Evolutionary conservation across 2,888 invertebrate species (phyloP).

Genomic region (Amblyteles armatorius): DNA sequence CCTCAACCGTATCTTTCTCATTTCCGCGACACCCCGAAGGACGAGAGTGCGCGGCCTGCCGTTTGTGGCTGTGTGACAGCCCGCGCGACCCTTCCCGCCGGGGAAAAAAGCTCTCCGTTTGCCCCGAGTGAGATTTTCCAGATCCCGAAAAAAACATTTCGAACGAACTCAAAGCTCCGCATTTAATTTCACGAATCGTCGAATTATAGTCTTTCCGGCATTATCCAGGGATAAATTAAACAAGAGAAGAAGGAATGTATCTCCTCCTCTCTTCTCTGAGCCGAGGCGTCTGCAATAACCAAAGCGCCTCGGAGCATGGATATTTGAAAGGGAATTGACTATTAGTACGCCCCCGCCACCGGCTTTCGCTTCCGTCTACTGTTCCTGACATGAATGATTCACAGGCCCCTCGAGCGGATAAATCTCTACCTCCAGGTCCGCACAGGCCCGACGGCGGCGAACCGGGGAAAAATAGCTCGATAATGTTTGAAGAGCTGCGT

Average conservation of each 20-base stretch:
- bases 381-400: conserved; percentile 51
- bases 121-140: not conserved
- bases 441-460: not conserved
- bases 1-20: conserved; percentile 10
- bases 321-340: conserved; percentile 43
- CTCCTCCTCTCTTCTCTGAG: not conserved
- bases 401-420: conserved; percentile 28
- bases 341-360: not conserved
- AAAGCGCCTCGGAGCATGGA: conserved; percentile 1
- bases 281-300: conserved; percentile 12
- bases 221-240: not conserved
- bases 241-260: not conserved
- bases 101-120: not conserved
- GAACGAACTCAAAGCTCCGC: conserved; percentile 2
- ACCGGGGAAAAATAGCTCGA: not conserved
- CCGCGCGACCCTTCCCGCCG: not conserved
- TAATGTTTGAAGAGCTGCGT: not conserved
- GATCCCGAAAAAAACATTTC: conserved; percentile 8
- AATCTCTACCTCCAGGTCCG: conserved; percentile 16
- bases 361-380: conserved; percentile 1
- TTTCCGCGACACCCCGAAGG: not conserved
- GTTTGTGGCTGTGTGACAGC: not conserved
- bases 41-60: not conserved
- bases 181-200: conserved; percentile 1
- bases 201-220: not conserved